These are phyloP conservation scores for Pogoniulus pusillus DNA, from an alignment of 2,797 vertebrate species.

Conservation along the genomic window DNA sequence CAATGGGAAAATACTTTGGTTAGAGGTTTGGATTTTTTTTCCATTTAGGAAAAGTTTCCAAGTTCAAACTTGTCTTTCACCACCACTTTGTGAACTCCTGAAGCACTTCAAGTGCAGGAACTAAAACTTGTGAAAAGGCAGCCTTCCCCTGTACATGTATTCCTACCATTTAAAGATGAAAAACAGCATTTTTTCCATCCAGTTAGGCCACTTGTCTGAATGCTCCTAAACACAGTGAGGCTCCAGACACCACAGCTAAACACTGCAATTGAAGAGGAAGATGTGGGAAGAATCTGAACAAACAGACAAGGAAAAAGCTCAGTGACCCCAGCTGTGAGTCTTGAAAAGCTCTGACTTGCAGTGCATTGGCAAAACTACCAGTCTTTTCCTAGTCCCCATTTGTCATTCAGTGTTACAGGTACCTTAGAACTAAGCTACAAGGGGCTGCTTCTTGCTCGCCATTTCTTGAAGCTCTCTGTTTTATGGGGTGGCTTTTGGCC, in stretches of 20 bases:
- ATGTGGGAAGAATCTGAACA: not conserved
- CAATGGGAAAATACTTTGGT: not conserved
- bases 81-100: not conserved
- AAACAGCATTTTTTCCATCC: not conserved
- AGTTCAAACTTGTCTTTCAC: not conserved
- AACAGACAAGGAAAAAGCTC: not conserved
- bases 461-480: not conserved
- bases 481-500: not conserved
- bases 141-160: not conserved
- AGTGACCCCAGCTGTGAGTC: not conserved
- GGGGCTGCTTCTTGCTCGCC: not conserved
- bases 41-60: not conserved
- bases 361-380: not conserved
- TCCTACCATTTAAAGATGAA: not conserved
- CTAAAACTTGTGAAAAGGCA: not conserved
- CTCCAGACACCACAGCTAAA: not conserved
- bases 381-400: not conserved
- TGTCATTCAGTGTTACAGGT: not conserved
- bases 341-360: not conserved
- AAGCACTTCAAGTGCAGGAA: not conserved
- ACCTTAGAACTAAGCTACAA: not conserved
- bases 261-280: not conserved
- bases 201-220: not conserved
- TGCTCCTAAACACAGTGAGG: not conserved
- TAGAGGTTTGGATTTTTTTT: not conserved